A percentile compares a stretch with the other conserved stretches of the same genome.
Conservation (phyloP, 1,140 invertebrate genomes). For the Marisa cornuarietis region DNA sequence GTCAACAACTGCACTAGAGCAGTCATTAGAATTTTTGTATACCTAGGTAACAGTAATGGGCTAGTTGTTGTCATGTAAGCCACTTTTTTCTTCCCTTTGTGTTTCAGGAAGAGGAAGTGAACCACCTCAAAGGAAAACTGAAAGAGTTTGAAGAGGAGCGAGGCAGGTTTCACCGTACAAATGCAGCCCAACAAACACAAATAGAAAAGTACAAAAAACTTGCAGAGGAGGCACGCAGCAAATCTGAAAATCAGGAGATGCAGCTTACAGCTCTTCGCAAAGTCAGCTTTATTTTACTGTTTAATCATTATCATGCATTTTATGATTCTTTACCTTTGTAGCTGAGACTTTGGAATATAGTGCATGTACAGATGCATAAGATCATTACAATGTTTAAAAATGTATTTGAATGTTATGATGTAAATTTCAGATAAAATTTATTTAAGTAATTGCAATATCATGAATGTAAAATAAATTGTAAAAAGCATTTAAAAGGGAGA, state of each 20-base stretch:
- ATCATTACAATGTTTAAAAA: no score
- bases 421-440: no score
- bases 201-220: slow-evolving; percentile 64
- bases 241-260: slow-evolving; percentile 57
- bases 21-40: no score
- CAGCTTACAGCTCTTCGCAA: slow-evolving; percentile 56
- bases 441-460: no score
- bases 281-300: slow-evolving; percentile 32
- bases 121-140: slow-evolving; percentile 33
- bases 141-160: slow-evolving; percentile 63
- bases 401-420: no score
- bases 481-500: no score
- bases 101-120: slow-evolving; percentile 55
- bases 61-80: not conserved
- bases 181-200: slow-evolving; percentile 56
- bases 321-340: not conserved
- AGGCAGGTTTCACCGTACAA: slow-evolving; percentile 49
- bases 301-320: not conserved
- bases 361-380: not conserved
- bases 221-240: slow-evolving; percentile 57
- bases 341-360: not conserved
- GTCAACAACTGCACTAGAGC: no score
- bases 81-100: not conserved
- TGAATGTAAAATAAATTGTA: no score
- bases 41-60: no score